Base-by-base conservation (phyloP, 2,113 vertebrate genomes). In the Bos javanicus region DNA sequence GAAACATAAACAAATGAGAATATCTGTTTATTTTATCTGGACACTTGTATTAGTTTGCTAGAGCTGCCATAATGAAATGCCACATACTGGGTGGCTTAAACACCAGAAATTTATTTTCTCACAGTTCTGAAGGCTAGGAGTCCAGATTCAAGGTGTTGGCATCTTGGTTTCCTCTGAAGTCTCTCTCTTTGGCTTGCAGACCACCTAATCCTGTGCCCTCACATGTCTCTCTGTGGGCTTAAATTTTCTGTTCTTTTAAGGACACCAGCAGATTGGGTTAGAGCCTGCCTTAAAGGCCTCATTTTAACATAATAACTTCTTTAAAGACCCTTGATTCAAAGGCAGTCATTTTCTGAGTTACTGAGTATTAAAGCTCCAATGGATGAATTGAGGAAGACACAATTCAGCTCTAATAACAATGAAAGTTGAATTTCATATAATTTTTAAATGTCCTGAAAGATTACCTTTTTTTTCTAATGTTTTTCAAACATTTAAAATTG, bases 331-430 rank as follows among this genome's bases (percentile, higher is more conserved):
- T 60, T 1, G 17, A n/a, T 78, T 5, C 17, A 90, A 85, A 71
- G 59, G 25, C 3, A 88, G 5, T 52, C 23, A 81, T 0, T 56
- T 67, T 43, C 39, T 76, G 15, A 48, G 21, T 5, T 50, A 46
- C 2, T 14, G 5, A 1, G 0, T 6, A 1, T 60, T 71, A 28
- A 39, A 76, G 0, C 1, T 39, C 33, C 13, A 91, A 4, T 0
- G 1, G 17, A 6, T n/a, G 5, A n/a, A n/a, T 74, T 50, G 81
- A 6, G n/a, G 7, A 6, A 50, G 6, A 78, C 0, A 50, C 15
- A 62, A 15, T n/a, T 62, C 6, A 50, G 26, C 12, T 23, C 36
- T 4, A 67, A 50, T 3, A 90, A 80, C 46, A 33, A 2, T 74
- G 26, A 82, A 50, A 85, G 11, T 64, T 91, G 76, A 64, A 60